A percentile compares a stretch with the other conserved stretches of the same genome.
Conservation (phyloP, 2,888 invertebrate genomes). For the Philonicus albiceps region DNA sequence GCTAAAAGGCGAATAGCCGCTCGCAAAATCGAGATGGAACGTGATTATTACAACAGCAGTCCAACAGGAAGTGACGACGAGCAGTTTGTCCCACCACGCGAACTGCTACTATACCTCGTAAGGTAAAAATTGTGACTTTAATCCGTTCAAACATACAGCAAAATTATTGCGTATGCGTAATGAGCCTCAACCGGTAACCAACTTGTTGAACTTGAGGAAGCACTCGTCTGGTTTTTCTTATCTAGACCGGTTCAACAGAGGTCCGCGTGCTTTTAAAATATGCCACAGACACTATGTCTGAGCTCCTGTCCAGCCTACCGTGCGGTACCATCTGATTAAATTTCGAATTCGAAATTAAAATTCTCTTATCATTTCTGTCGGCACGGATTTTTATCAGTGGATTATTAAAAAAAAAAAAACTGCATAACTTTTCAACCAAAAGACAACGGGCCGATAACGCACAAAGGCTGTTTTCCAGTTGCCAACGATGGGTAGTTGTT, state of each 20-base stretch:
- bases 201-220: conserved; percentile 40
- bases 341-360: not conserved
- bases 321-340: not conserved
- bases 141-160: not conserved
- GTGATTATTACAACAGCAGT: conserved; percentile 54
- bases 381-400: not conserved
- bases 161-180: conserved; percentile 16
- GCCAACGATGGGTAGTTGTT: not conserved
- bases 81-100: conserved; percentile 69
- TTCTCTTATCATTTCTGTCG: not conserved
- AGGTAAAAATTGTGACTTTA: conserved; percentile 64
- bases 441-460: not conserved
- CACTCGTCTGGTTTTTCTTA: conserved; percentile 7
- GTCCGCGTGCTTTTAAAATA: conserved; percentile 8
- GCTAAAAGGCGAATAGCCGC: conserved; percentile 67
- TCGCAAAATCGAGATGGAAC: conserved; percentile 66
- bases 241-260: conserved; percentile 26
- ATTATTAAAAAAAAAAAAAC: not conserved
- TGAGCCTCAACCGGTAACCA: conserved; percentile 3
- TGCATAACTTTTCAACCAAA: not conserved
- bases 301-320: not conserved
- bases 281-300: conserved; percentile 11
- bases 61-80: conserved; percentile 49
- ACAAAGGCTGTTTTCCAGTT: not conserved
- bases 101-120: conserved; percentile 70